phyloP scores from a whole-genome alignment of 2,888 invertebrate species.

The Pandemis heparana region DNA sequence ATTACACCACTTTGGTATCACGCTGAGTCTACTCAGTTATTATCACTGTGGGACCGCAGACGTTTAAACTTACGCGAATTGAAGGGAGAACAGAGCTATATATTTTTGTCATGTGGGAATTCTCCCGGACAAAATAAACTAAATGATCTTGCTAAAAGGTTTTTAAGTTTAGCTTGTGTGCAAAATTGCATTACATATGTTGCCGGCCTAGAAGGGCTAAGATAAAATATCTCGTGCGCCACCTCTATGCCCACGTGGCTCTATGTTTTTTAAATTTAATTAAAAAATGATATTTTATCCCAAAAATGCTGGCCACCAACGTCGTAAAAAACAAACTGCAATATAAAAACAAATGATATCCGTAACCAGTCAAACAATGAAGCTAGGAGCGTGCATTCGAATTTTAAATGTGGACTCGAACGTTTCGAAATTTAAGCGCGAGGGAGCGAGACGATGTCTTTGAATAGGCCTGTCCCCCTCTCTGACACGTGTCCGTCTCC shows the following conservation, averaged over 20 bases:
- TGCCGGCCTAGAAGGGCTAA: too few relatives aligned
- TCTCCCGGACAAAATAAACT: too few relatives aligned
- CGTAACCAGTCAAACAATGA: slow-evolving; percentile 49
- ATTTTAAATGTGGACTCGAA: slow-evolving; percentile 51
- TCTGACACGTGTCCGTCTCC: slow-evolving; percentile 59
- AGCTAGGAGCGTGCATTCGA: slow-evolving; percentile 51
- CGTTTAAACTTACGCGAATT: not conserved
- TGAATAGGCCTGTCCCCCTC: slow-evolving; percentile 50
- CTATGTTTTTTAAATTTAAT: too few relatives aligned
- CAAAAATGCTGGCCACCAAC: slow-evolving; percentile 49
- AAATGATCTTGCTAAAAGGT: too few relatives aligned
- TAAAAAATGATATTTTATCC: not conserved
- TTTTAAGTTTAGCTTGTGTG: too few relatives aligned
- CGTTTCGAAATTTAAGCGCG: slow-evolving; percentile 55
- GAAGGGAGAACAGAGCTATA: too few relatives aligned
- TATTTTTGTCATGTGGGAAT: too few relatives aligned
- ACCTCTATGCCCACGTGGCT: too few relatives aligned
- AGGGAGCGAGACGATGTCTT: slow-evolving; percentile 46
- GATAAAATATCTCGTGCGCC: too few relatives aligned
- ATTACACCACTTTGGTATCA: slow-evolving; percentile 20
- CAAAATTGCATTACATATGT: too few relatives aligned
- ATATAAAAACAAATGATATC: slow-evolving; percentile 52
- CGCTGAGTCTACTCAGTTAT: slow-evolving; percentile 8
- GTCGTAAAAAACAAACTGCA: slow-evolving; percentile 42
- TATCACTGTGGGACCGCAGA: not conserved